A percentile compares a stretch with the other conserved stretches of the same genome.
Evolutionary conservation across 2,113 vertebrate species (phyloP).

Genomic region (Cricetomys ansorgei): DNA sequence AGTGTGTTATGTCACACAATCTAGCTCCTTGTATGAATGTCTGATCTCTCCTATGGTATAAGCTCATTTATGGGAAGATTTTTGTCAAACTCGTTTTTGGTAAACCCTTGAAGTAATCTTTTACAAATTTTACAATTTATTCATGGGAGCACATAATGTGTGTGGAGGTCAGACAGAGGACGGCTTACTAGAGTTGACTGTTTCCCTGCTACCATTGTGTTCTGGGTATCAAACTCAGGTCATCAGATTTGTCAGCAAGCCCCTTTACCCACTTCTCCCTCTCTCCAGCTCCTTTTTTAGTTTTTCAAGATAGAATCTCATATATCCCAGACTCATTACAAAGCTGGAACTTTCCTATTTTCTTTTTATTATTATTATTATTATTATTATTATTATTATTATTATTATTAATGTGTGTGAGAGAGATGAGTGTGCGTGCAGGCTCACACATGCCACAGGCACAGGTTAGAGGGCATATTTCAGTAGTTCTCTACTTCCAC

Average conservation of each 20-base stretch:
- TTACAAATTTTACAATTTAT: background rate
- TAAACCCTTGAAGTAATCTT: slow-evolving; percentile 15
- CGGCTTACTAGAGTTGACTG: background rate
- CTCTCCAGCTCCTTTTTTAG: background rate
- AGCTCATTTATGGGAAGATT: background rate
- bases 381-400: background rate
- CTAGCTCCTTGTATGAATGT: background rate
- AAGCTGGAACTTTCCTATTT: background rate
- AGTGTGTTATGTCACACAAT: background rate
- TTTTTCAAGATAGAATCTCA: background rate
- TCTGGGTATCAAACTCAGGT: background rate
- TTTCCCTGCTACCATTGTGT: background rate
- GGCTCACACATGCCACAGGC: background rate
- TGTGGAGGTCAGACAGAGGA: background rate
- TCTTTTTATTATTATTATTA: background rate
- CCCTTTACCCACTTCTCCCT: background rate
- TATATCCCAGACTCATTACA: background rate
- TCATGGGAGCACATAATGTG: background rate
- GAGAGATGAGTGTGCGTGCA: background rate
- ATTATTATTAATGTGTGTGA: background rate
- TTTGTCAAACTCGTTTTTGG: slow-evolving; percentile 1
- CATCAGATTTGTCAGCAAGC: background rate
- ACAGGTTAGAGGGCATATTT: background rate
- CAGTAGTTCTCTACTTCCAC: background rate
- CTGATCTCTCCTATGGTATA: background rate